phyloP scores from a whole-genome alignment of 2,888 invertebrate species.

The Neelides folsomi region DNA sequence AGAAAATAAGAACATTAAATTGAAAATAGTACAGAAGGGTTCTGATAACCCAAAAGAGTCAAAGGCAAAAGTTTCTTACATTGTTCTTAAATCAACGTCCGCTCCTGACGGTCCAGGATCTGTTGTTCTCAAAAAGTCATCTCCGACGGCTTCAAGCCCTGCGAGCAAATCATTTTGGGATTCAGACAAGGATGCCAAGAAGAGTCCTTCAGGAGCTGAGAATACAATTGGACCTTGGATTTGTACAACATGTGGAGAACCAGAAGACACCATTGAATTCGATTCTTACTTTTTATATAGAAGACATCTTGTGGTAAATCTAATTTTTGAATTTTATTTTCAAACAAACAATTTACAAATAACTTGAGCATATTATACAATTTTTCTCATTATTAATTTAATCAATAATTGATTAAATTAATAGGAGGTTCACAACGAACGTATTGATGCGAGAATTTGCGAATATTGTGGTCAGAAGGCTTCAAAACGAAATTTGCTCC shows the following conservation, averaged over 20 bases:
- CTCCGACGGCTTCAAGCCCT: constrained; percentile 8
- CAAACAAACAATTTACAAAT: too few relatives aligned
- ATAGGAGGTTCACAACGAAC: constrained; percentile 28
- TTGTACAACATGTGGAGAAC: constrained; percentile 60
- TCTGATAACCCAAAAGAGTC: constrained; percentile 17
- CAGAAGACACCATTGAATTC: constrained; percentile 52
- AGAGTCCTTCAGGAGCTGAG: constrained; percentile 34
- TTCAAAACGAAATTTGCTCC: constrained; percentile 54
- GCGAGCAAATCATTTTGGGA: constrained; percentile 26
- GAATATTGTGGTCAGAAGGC: constrained; percentile 73
- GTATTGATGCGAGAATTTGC: constrained; percentile 47
- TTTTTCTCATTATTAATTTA: too few relatives aligned
- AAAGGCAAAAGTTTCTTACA: constrained; percentile 41
- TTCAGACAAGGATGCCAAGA: constrained; percentile 19
- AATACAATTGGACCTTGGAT: constrained; percentile 57
- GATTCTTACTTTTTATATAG: constrained; percentile 64
- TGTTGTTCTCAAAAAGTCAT: constrained; percentile 20
- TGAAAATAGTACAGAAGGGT: constrained; percentile 61
- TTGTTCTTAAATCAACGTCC: constrained; percentile 39
- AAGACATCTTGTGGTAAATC: constrained; percentile 49
- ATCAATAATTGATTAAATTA: too few relatives aligned
- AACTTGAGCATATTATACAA: too few relatives aligned
- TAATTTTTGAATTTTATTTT: constrained; percentile 1
- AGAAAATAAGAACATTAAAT: constrained; percentile 70
- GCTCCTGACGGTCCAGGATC: constrained; percentile 16